phyloP scores from a whole-genome alignment of 2,888 invertebrate species.

The Cephonodes hylas region DNA sequence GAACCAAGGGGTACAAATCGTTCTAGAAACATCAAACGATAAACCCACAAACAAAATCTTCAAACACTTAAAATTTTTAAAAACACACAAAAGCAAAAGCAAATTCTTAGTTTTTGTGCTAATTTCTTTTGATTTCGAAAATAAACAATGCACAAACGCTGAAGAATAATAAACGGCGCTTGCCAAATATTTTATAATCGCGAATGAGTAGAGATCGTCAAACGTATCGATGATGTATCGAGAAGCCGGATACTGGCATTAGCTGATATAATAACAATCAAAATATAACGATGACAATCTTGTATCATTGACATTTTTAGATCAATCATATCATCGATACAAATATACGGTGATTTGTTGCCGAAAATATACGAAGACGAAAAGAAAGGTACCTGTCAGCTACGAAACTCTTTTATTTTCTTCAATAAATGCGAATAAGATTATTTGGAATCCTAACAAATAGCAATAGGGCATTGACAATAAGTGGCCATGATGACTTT shows the following conservation, averaged over 20 bases:
- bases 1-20: too few relatives aligned
- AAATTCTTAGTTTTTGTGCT: not conserved
- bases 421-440: too few relatives aligned
- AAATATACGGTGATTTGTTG: too few relatives aligned
- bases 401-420: not conserved
- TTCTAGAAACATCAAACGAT: too few relatives aligned
- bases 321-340: not conserved
- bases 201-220: not conserved
- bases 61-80: too few relatives aligned
- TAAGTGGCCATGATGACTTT: too few relatives aligned
- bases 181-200: not conserved
- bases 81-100: not conserved
- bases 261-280: not conserved
- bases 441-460: not conserved
- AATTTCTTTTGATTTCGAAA: not conserved
- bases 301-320: not conserved
- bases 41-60: too few relatives aligned
- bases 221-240: not conserved
- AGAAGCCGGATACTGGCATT: not conserved
- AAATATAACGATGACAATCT: not conserved
- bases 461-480: too few relatives aligned
- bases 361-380: too few relatives aligned
- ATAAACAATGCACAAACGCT: not conserved
- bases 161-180: not conserved
- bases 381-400: too few relatives aligned